Evolutionary conservation across 1,140 invertebrate species (phyloP).

Genomic region (Drosophila micromelanica): DNA sequence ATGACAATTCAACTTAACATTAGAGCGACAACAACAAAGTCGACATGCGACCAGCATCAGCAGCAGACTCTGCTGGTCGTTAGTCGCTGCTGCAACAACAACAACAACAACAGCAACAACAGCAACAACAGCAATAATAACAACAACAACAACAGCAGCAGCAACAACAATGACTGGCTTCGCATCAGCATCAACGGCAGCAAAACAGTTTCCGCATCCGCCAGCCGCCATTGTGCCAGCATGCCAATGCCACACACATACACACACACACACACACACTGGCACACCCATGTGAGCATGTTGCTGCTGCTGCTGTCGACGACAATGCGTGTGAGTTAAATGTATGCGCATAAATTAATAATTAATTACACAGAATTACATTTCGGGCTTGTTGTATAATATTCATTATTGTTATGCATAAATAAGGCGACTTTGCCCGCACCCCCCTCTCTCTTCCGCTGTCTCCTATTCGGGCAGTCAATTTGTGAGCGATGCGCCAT

Average conservation of each 20-base stretch:
- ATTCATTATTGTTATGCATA: conserved; percentile 84
- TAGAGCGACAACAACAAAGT: conserved; percentile 69
- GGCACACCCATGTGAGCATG: conserved; percentile 19
- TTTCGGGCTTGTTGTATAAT: conserved; percentile 84
- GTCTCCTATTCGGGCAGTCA: conserved; percentile 20
- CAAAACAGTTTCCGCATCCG: conserved; percentile 82
- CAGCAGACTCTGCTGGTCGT: conserved; percentile 72
- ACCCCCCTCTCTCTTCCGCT: too few relatives aligned
- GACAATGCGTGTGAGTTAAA: conserved; percentile 84
- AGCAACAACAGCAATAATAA: conserved; percentile 51
- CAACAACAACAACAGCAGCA: conserved; percentile 39
- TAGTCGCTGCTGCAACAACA: conserved; percentile 64
- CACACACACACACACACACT: conserved; percentile 24
- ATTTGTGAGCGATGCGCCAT: conserved; percentile 68
- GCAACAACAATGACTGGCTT: conserved; percentile 62
- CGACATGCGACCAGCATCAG: conserved; percentile 70
- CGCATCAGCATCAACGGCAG: conserved; percentile 77
- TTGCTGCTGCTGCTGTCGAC: conserved; percentile 62
- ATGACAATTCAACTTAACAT: conserved; percentile 82
- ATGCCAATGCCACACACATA: conserved; percentile 73
- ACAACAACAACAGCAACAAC: conserved; percentile 38
- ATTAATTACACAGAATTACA: conserved; percentile 84
- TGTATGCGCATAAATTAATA: conserved; percentile 84
- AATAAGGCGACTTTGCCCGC: conserved; percentile 70
- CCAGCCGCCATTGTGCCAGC: conserved; percentile 78